Conservation (phyloP, 2,888 invertebrate species). For the Andrena hattorfiana region DNA sequence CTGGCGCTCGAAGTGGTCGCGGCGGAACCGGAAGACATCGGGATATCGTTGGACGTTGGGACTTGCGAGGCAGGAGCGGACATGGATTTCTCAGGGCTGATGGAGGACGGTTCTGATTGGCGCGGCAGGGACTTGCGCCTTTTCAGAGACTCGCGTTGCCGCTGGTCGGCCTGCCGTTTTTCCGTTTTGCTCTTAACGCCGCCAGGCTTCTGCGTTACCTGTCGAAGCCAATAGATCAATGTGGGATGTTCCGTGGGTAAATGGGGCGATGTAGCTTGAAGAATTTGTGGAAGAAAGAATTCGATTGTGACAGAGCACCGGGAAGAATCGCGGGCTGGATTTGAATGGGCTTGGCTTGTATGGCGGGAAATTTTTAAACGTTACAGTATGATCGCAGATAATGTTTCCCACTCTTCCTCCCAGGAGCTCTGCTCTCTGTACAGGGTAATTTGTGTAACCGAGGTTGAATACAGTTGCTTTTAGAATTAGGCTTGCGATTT, state of each 20-base stretch:
- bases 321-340: slow-evolving; percentile 38
- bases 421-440: slow-evolving; percentile 39
- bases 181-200: slow-evolving; percentile 69
- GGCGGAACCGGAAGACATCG: slow-evolving; percentile 42
- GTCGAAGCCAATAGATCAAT: slow-evolving; percentile 58
- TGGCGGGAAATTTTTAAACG: slow-evolving; percentile 17
- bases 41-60: slow-evolving; percentile 41
- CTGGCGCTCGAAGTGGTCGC: slow-evolving; percentile 40
- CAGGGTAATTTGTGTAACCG: slow-evolving; percentile 32
- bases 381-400: slow-evolving; percentile 15
- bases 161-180: slow-evolving; percentile 71
- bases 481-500: neutral
- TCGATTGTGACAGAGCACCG: slow-evolving; percentile 30
- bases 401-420: slow-evolving; percentile 33
- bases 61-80: slow-evolving; percentile 51
- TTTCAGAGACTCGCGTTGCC: slow-evolving; percentile 67
- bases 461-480: neutral
- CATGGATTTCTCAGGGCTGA: slow-evolving; percentile 54
- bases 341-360: slow-evolving; percentile 22
- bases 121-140: slow-evolving; percentile 72
- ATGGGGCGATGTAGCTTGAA: slow-evolving; percentile 21
- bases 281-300: neutral
- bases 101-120: slow-evolving; percentile 55
- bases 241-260: slow-evolving; percentile 16
- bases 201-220: slow-evolving; percentile 69